Evolutionary conservation across 2,113 vertebrate genomes (phyloP), one percentile per base, ranked within the genome.

Genomic region (Macheiramphus alcinus): DNA sequence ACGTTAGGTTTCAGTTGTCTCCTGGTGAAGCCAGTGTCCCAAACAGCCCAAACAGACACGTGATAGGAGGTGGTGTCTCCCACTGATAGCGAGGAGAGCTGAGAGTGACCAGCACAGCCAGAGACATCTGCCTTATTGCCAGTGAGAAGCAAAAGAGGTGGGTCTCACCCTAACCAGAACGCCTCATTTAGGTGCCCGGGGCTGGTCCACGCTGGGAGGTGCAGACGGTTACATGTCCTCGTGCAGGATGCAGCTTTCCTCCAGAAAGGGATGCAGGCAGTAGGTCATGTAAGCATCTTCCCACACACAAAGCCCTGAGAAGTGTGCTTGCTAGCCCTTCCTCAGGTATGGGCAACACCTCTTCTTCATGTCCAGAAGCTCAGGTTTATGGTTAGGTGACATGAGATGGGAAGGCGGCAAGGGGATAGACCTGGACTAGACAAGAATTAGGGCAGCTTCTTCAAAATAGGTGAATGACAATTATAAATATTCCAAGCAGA

Each of bases 131-230:
- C 31, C 18, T 27, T 45, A 55, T 10, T 4, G 10, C 22, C 20
- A 36, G 65, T 5, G 43, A 63, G 17, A 58, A 27, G 36, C 18
- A 34, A 45, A 86, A 53, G 7, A 58, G 14, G 7, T n/a, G 31
- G 15, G 19, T 84, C 22, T 52, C 56, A 56, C 36, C 10, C 36
- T 66, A 34, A 85, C 26, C 43, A 63, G 50, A 67, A 83, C 12
- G 4, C 8, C 45, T 36, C 5, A 13, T 65, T 55, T 25, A 65
- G 36, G 5, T 34, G n/a, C 7, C 45, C 0, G 0, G 26, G 13
- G 11, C 50, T 52, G 45, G 31, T 90, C 22, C 22, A 14, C 25
- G 6, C 50, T 36, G 23, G 14, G 26, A 67, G 9, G 4, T 61
- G 40, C 62, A 65, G 31, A 36, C 6, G 43, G 23, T 32, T 78